Evolutionary conservation across 2,113 vertebrate species (phyloP).

Genomic region (Colaptes auratus): DNA sequence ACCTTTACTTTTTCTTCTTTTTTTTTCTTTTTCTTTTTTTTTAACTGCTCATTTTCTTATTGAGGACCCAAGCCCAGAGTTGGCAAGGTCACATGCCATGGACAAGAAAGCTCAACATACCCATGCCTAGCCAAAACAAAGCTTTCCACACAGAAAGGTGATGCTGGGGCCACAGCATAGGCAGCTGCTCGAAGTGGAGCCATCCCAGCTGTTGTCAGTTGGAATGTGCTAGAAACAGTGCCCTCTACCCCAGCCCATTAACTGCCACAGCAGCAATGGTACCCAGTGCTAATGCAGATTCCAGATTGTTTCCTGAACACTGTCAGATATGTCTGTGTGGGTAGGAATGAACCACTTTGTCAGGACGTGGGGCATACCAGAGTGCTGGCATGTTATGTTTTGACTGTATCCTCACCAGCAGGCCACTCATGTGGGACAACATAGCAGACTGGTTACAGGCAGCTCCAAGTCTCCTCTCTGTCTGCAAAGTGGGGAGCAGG

Average conservation of each 20-base stretch:
- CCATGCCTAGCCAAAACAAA: constrained; percentile 12
- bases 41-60: neutral
- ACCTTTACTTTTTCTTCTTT: neutral
- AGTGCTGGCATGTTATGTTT: rapidly evolving
- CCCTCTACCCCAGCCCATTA: rapidly evolving
- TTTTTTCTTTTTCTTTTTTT: neutral
- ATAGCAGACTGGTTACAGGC: rapidly evolving
- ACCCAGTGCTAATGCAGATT: neutral
- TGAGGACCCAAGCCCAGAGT: neutral
- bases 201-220: constrained; percentile 20
- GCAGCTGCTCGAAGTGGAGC: neutral
- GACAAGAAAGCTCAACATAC: constrained; percentile 41
- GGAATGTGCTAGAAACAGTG: constrained; percentile 30
- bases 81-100: constrained; percentile 22
- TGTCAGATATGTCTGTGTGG: constrained; percentile 29
- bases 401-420: rapidly evolving
- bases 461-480: rapidly evolving
- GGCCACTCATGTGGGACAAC: rapidly evolving
- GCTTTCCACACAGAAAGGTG: neutral
- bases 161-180: rapidly evolving
- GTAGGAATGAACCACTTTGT: neutral
- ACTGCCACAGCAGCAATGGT: rapidly evolving
- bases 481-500: too few species aligned
- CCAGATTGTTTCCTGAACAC: neutral
- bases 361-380: rapidly evolving